phyloP scores from a whole-genome alignment of 2,888 invertebrate species.

The Trichogramma evanescens region DNA sequence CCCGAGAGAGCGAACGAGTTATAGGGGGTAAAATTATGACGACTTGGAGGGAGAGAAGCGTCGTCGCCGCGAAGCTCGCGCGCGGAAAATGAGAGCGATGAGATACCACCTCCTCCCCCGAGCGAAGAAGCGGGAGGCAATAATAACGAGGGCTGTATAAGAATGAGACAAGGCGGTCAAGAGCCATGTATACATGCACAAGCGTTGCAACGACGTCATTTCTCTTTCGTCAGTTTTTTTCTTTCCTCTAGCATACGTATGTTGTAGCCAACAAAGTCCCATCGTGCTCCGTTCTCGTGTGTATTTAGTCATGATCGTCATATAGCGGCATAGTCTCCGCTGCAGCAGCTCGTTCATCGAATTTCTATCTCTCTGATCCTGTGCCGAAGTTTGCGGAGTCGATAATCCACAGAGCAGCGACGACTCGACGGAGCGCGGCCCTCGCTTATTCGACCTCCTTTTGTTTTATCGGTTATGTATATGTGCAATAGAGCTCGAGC shows the following conservation, averaged over 20 bases:
- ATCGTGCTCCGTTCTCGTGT: too few species aligned
- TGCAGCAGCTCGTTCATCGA: neutral
- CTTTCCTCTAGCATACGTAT: neutral
- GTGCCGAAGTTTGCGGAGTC: constrained; percentile 2
- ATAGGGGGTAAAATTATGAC: too few species aligned
- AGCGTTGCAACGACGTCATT: neutral
- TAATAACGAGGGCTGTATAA: neutral
- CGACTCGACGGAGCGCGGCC: neutral
- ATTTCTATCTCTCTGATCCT: neutral
- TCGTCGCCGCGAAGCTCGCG: neutral
- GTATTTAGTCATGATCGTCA: too few species aligned
- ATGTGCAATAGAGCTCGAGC: too few species aligned
- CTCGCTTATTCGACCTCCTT: neutral
- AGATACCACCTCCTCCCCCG: too few species aligned
- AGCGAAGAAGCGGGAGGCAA: neutral
- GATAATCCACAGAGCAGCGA: constrained; percentile 9
- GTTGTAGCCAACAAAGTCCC: too few species aligned
- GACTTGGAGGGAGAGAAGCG: neutral
- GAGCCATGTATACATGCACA: neutral
- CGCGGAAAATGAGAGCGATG: too few species aligned
- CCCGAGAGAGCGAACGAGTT: too few species aligned
- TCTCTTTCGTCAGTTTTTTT: neutral
- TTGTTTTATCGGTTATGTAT: constrained; percentile 3
- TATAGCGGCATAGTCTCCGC: neutral
- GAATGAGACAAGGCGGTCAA: neutral